These are phyloP conservation scores for Macrotus californicus DNA, from an alignment of 2,113 vertebrate genomes.

Conservation along the genomic window DNA sequence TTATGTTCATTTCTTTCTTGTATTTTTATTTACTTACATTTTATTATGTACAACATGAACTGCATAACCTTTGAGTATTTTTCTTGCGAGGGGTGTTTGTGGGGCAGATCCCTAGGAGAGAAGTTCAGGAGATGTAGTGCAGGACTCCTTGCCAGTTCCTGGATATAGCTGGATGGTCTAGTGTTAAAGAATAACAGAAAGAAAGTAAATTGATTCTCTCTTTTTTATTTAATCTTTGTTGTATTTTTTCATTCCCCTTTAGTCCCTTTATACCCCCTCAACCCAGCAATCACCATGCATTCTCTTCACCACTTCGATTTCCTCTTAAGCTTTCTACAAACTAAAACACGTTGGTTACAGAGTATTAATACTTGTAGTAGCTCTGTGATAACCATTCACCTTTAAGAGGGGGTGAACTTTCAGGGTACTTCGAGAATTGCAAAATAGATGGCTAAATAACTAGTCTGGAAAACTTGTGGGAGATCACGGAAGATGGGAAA, in stretches of 20 bases:
- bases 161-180: not conserved
- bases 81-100: not conserved
- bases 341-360: not conserved
- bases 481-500: not conserved
- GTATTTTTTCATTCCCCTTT: too few relatives aligned
- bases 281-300: too few relatives aligned
- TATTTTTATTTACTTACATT: not conserved
- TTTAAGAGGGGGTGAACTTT: constrained; percentile 13
- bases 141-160: not conserved
- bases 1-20: not conserved
- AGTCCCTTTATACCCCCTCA: too few relatives aligned
- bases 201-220: not conserved
- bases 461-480: not conserved
- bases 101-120: not conserved
- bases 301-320: not conserved
- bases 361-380: not conserved
- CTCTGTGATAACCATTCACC: not conserved
- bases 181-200: not conserved
- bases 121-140: not conserved
- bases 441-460: constrained; percentile 36
- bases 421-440: constrained; percentile 17
- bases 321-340: not conserved
- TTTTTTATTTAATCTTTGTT: not conserved
- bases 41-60: not conserved
- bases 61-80: not conserved